Base-by-base conservation (phyloP, 2,888 invertebrate genomes). In the Latrodectus hesperus region DNA sequence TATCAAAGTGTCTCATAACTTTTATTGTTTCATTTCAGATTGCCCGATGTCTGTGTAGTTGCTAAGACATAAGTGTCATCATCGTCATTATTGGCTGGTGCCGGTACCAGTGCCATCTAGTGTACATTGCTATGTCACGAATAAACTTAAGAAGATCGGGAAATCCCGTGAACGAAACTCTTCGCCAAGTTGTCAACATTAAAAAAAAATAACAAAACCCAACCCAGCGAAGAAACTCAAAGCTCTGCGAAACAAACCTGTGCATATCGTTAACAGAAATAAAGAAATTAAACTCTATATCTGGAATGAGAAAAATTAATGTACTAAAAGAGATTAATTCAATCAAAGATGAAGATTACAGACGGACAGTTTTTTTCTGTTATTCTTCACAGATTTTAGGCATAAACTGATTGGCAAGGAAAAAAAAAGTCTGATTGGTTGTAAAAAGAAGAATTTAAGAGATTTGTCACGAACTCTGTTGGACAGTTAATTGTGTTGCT, bases 21-120 rank as follows among this genome's bases (percentile, higher is more conserved):
- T 22, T 60, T 67, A 49, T 38, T 86, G 64, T 51, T 76, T 55
- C n/a, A 9, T 87, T 81, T n/a, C 68, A 87, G 86, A 87, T 81
- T 87, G 86, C 73, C 86, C 86, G 26, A 87, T 87, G 86, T 87
- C 86, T 77, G 86, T 87, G 55, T 87, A 87, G 81, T 53, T 76
- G 55, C 71, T 22, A 16, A 67, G 26, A 49, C 14, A 68, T 8
- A 71, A 67, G 67, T 64, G n/a, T 70, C 75, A 55, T 76, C 81
- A 79, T 86, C 81, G 72, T 80, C 75, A 75, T 75, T 71, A 76
- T 86, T 64, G 80, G 76, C 81, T 38, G 72, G 71, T 77, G 86
- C 75, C 76, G 81, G 72, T 77, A 72, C 38, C 65, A 81, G 86
- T 87, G 86, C 86, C 86, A 87, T 87, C 81, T 81, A 67, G 86